phyloP scores from a whole-genome alignment of 2,113 vertebrate genomes.

The Hydrolagus affinis region DNA sequence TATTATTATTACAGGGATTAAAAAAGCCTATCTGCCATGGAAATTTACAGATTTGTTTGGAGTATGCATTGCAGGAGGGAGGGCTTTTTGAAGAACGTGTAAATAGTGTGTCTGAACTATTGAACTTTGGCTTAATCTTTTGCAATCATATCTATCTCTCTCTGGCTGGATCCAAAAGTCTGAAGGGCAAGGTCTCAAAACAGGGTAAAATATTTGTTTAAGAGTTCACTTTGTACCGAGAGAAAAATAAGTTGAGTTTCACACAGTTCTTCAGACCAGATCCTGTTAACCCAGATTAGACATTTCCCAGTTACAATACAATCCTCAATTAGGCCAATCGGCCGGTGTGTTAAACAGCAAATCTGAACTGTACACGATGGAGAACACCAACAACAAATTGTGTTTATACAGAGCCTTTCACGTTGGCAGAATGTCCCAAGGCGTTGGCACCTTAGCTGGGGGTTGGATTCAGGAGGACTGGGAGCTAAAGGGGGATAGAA shows the following conservation, averaged over 20 bases:
- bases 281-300: too few species aligned
- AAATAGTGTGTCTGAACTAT: neutral
- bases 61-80: neutral
- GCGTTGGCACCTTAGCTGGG: too few species aligned
- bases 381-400: too few species aligned
- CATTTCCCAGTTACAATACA: too few species aligned
- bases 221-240: neutral
- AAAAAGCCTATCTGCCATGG: neutral
- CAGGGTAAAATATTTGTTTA: neutral
- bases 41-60: neutral
- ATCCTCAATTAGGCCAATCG: too few species aligned
- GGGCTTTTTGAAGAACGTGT: neutral
- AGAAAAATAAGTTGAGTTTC: neutral
- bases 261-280: too few species aligned
- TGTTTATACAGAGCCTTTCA: too few species aligned
- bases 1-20: neutral
- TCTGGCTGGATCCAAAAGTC: neutral
- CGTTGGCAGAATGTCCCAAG: too few species aligned
- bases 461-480: too few species aligned
- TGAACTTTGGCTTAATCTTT: neutral
- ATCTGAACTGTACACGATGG: too few species aligned
- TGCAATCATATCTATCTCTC: neutral
- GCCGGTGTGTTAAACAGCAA: too few species aligned
- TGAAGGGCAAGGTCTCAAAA: conserved; percentile 1
- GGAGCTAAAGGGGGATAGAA: too few species aligned